Evolutionary conservation across 2,113 vertebrate species (phyloP).

Genomic region (Hystrix cristata): DNA sequence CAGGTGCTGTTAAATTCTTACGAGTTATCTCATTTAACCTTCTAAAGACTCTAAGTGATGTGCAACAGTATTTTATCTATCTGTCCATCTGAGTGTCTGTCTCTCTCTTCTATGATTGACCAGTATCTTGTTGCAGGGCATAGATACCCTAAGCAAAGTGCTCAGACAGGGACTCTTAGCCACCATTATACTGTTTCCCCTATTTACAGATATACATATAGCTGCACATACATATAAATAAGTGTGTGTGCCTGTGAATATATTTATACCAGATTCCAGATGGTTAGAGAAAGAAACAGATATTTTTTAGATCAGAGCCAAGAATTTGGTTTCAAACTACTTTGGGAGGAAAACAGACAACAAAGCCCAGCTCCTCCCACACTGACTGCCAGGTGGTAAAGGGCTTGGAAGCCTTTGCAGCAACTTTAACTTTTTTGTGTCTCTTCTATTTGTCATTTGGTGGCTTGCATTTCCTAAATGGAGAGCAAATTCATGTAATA

Average conservation of each 20-base stretch:
- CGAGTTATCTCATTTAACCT: neutral
- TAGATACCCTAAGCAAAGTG: neutral
- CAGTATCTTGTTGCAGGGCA: neutral
- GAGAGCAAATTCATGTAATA: neutral
- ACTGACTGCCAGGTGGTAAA: neutral
- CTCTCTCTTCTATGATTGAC: neutral
- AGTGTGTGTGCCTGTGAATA: neutral
- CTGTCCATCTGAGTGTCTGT: neutral
- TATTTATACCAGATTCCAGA: conserved; percentile 73
- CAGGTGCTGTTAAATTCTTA: neutral
- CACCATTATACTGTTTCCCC: neutral
- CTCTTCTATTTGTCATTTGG: conserved; percentile 1
- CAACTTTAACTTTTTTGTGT: neutral
- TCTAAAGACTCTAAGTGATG: neutral
- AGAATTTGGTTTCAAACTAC: conserved; percentile 52
- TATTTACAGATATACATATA: neutral
- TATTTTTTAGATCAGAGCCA: conserved; percentile 40
- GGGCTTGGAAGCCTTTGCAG: neutral
- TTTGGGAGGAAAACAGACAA: conserved; percentile 39
- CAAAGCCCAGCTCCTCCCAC: neutral
- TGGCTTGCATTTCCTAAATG: neutral
- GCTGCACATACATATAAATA: neutral
- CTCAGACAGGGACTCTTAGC: neutral
- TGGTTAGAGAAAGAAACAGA: conserved; percentile 58
- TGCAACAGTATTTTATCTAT: neutral